Evolutionary conservation across 2,888 invertebrate genomes (phyloP).

Genomic region (Acholoe squamosa): DNA sequence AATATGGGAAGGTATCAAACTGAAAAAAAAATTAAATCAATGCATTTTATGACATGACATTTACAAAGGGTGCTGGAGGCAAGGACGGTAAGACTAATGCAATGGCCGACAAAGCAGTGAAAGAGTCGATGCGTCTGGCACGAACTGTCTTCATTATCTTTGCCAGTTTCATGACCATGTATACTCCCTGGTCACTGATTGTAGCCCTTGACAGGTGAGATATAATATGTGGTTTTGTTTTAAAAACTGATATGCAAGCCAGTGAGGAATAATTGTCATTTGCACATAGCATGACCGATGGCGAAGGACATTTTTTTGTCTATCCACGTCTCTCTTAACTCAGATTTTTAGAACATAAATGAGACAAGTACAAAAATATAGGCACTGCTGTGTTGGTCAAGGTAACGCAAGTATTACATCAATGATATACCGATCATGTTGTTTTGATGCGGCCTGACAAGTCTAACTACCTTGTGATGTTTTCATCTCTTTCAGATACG

Average conservation of each 20-base stretch:
- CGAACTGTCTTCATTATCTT: constrained; percentile 42
- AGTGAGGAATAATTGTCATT: not conserved
- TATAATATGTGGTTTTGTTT: not conserved
- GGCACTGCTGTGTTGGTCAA: no score
- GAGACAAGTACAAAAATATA: no score
- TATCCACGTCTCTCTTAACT: no score
- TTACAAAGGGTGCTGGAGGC: not conserved
- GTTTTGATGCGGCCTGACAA: no score
- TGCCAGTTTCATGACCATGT: constrained; percentile 5
- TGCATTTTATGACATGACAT: no score
- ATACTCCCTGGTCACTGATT: constrained; percentile 31
- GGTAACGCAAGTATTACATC: no score
- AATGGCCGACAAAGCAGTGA: constrained; percentile 6
- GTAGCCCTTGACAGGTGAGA: not conserved
- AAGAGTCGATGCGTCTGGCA: constrained; percentile 39
- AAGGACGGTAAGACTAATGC: not conserved
- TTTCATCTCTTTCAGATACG: not conserved
- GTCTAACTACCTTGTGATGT: no score
- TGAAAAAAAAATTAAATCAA: not conserved
- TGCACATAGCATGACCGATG: not conserved
- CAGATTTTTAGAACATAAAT: no score
- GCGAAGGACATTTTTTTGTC: no score
- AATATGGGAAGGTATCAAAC: no score
- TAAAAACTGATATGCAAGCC: not conserved
- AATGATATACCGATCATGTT: no score